Evolutionary conservation across 2,113 vertebrate genomes (phyloP).

Genomic region (Athene noctua): DNA sequence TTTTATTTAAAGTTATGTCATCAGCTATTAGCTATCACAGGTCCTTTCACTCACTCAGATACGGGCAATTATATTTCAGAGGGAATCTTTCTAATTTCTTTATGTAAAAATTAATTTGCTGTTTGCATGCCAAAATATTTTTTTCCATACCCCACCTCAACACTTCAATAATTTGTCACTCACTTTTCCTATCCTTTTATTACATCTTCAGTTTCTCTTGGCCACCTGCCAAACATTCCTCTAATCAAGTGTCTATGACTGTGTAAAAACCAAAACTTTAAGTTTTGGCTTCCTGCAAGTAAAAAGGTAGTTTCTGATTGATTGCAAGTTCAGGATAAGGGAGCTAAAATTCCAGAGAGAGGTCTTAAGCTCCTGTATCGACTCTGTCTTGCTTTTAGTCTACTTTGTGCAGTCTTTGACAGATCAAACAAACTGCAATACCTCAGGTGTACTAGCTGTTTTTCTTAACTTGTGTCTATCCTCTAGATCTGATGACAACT

Average conservation of each 20-base stretch:
- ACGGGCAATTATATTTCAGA: not conserved
- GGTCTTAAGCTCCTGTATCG: not conserved
- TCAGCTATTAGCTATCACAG: not conserved
- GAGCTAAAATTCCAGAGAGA: not conserved
- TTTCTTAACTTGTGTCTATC: not conserved
- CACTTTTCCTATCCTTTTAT: not conserved
- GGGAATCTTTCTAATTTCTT: not conserved
- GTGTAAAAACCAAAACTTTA: not conserved
- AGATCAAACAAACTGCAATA: not conserved
- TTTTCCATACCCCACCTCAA: not conserved
- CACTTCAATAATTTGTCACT: not conserved
- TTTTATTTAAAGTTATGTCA: not conserved
- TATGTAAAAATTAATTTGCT: not conserved
- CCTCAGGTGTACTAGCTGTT: not conserved
- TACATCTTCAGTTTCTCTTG: not conserved
- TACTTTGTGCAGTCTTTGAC: not conserved
- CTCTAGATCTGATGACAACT: not conserved
- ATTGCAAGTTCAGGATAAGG: not conserved
- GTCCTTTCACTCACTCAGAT: not conserved
- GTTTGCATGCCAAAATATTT: not conserved
- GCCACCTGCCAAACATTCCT: not conserved
- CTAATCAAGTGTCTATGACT: not conserved
- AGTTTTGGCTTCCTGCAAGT: not conserved
- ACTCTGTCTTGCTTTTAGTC: not conserved
- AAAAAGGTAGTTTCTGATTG: not conserved